These are phyloP conservation scores for Cinclus mexicanus DNA, from an alignment of 2,113 vertebrate species.

Conservation along the genomic window DNA sequence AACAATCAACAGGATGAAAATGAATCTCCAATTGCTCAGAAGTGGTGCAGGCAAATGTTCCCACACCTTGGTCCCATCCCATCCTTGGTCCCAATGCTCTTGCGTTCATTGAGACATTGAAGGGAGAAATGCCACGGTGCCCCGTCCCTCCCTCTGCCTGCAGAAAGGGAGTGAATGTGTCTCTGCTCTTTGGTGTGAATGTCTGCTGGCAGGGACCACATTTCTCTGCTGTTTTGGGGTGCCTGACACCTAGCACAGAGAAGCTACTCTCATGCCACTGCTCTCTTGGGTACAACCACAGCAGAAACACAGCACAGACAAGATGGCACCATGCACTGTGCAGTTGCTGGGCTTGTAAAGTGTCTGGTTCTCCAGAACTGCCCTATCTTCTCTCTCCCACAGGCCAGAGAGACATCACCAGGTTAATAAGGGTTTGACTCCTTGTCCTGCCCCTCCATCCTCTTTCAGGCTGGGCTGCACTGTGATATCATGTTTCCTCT, in stretches of 20 bases:
- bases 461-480: background rate
- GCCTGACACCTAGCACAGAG: background rate
- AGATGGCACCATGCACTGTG: background rate
- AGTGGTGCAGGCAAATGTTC: background rate
- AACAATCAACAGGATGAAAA: background rate
- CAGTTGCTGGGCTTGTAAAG: background rate
- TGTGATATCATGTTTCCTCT: background rate
- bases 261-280: background rate
- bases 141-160: background rate
- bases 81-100: background rate
- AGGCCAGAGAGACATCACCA: background rate
- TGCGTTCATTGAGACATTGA: background rate
- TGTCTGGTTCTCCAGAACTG: background rate
- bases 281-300: background rate
- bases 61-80: background rate
- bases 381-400: background rate
- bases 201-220: accelerated
- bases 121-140: accelerated
- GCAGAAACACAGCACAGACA: background rate
- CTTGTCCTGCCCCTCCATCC: background rate
- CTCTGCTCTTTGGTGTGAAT: background rate
- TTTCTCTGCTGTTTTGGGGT: background rate
- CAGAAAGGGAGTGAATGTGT: background rate
- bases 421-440: background rate
- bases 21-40: background rate